Percentiles rank a stretch among this genome's conserved stretches.
Conservation (phyloP, 1,140 invertebrate genomes). For the Nymphalis io region DNA sequence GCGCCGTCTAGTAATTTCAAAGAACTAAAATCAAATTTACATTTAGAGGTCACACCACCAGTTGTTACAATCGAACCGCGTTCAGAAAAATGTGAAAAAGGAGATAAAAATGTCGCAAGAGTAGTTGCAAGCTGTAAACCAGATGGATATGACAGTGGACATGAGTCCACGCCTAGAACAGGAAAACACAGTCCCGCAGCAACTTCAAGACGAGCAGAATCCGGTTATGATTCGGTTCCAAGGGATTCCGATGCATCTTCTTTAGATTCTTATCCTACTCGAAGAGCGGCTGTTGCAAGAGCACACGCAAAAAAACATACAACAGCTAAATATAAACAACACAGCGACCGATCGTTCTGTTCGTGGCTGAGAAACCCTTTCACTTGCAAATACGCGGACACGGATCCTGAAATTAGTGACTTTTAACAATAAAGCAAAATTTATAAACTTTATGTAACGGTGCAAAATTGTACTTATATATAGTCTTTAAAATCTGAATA, state of each 20-base stretch:
- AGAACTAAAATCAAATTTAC: constrained; percentile 82
- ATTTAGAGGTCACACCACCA: constrained; percentile 79
- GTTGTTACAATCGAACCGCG: constrained; percentile 77
- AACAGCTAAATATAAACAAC: constrained; percentile 80
- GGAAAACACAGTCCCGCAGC: constrained; percentile 88
- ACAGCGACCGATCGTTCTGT: constrained; percentile 83
- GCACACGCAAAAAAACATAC: constrained; percentile 80
- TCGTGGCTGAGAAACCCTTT: constrained; percentile 85
- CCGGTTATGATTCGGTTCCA: constrained; percentile 94
- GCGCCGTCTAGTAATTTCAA: constrained; percentile 83
- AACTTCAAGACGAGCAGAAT: constrained; percentile 88
- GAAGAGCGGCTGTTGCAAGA: constrained; percentile 84
- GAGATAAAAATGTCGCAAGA: constrained; percentile 68
- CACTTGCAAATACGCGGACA: constrained; percentile 86
- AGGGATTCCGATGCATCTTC: constrained; percentile 93
- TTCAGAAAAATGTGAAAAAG: constrained; percentile 68
- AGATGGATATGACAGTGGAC: constrained; percentile 90
- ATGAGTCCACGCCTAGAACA: constrained; percentile 89
- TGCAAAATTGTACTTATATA: constrained; percentile 43
- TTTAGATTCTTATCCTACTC: constrained; percentile 87
- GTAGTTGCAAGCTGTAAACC: constrained; percentile 78
- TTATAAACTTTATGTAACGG: constrained; percentile 34
- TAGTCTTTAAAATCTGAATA: constrained; percentile 62
- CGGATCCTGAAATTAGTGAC: constrained; percentile 84
- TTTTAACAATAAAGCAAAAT: constrained; percentile 70